Evolutionary conservation across 2,797 vertebrate species (phyloP), one percentile per base, ranked within the genome.

Genomic region (Pantherophis alleghaniensis): DNA sequence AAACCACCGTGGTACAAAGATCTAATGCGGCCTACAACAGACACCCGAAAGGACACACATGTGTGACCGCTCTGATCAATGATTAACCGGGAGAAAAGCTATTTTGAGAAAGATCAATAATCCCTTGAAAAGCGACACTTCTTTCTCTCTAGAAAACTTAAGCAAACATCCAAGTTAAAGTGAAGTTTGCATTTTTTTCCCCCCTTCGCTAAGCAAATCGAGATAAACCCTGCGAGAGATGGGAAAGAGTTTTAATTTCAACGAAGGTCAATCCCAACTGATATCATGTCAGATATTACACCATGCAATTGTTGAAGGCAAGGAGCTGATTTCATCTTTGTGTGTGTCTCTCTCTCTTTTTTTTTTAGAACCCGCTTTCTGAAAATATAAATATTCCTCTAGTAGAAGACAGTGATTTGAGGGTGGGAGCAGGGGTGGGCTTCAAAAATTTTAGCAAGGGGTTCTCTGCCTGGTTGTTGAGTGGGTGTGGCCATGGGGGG

Each of bases 71-170:
- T 92, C 92, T 95, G 88, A 93, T 96, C 94, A 95, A 96, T 92
- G 95, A 96, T 95, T 95, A 92, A 93, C 56, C 92, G 91, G 20
- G 51, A 1, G 56, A 28, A 24, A 60, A 87, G 90, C 89, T 95
- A 93, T 95, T 95, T 95, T 94, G 92, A 92, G 96, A 87, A n/a
- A 92, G 51, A 94, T 92, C 94, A 47, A 95, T 95, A 69, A 92
- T 88, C 91, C 88, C 83, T 42, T 93, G 94, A 91, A 95, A 96
- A 92, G 9, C 92, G 92, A 96, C 89, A 91, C 92, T 89, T 94
- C 89, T 94, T 88, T 51, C 24, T 28, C 89, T 91, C 69, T 90
- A 90, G 94, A 79, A 94, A 94, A 92, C 60, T 69, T 60, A 88
- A 59, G 16, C 24, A 91, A 42, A 91, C 94, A 24, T 94, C 92